phyloP scores from a whole-genome alignment of 2,113 vertebrate genomes.

The Lynx canadensis region DNA sequence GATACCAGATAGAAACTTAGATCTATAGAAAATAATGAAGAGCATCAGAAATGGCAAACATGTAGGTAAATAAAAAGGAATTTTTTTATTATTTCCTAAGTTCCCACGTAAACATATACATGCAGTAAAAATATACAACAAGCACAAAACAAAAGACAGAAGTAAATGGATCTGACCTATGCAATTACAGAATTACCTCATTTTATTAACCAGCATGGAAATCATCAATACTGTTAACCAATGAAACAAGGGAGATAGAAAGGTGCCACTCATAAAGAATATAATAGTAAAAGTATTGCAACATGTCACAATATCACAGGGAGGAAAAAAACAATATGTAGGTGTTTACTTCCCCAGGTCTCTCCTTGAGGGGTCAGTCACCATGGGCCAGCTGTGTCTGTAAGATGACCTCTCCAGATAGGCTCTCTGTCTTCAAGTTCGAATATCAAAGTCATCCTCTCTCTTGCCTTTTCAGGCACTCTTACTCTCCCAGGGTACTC shows the following conservation, averaged over 20 bases:
- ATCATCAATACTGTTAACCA: neutral
- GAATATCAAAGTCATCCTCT: neutral
- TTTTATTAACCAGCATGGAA: neutral
- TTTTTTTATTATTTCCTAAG: neutral
- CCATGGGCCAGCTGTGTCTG: neutral
- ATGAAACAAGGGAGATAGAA: neutral
- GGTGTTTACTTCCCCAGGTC: neutral
- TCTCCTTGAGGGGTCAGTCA: neutral
- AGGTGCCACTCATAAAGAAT: neutral
- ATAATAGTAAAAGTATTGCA: neutral
- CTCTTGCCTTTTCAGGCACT: neutral
- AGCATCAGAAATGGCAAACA: neutral
- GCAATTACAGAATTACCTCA: neutral
- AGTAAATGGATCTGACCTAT: neutral
- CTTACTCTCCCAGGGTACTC: neutral
- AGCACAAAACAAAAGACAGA: neutral
- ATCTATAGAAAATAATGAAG: neutral
- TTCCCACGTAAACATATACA: neutral
- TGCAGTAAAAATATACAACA: neutral
- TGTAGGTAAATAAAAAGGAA: neutral
- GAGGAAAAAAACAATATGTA: neutral
- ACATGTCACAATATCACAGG: neutral
- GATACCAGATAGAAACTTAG: neutral
- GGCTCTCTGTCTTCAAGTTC: neutral
- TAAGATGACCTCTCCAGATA: neutral